Evolutionary conservation across 2,113 vertebrate species (phyloP).

Genomic region (Oryctolagus cuniculus): mOryCun1.1 NC_091435.1:42653001-42653500

Average conservation of each 20-base stretch:
- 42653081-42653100: too few relatives aligned
- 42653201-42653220: not conserved
- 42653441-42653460: not conserved
- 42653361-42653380: constrained; percentile 20
- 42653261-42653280: not conserved
- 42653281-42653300: not conserved
- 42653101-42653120: too few relatives aligned
- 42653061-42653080: too few relatives aligned
- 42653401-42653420: not conserved
- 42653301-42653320: not conserved
- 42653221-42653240: constrained; percentile 33
- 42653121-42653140: too few relatives aligned
- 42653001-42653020: too few relatives aligned
- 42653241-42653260: too few relatives aligned
- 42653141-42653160: too few relatives aligned
- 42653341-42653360: not conserved
- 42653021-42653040: too few relatives aligned
- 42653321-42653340: constrained; percentile 38
- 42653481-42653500: not conserved
- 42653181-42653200: constrained; percentile 3
- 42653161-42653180: not conserved
- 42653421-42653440: not conserved
- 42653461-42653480: not conserved
- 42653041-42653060: too few relatives aligned
- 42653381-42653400: not conserved